Evolutionary conservation across 2,113 vertebrate genomes (phyloP).

Genomic region (Thalassoma bifasciatum): DNA sequence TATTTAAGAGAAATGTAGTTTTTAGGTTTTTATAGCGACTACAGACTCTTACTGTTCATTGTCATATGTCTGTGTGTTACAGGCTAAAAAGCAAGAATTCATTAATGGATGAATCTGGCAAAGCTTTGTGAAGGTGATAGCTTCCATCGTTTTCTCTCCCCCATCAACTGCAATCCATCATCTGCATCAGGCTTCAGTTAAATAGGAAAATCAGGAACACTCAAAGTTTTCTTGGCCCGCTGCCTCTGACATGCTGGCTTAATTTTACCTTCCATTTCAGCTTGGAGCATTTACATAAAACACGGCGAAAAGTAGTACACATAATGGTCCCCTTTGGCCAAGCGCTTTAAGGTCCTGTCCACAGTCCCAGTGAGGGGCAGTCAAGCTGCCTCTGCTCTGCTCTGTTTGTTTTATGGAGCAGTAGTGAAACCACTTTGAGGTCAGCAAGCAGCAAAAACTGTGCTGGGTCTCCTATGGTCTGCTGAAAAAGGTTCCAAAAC

Average conservation of each 20-base stretch:
- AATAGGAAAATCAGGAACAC: conserved; percentile 60
- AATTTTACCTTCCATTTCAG: conserved; percentile 69
- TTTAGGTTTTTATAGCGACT: background rate
- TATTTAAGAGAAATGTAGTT: conserved; percentile 20
- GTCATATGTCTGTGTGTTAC: conserved; percentile 46
- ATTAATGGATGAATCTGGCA: conserved; percentile 59
- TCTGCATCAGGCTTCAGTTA: conserved; percentile 49
- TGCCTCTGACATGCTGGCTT: conserved; percentile 72
- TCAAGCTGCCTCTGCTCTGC: conserved; percentile 81
- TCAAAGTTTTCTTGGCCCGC: conserved; percentile 71
- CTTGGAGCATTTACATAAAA: conserved; percentile 69
- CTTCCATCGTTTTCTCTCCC: conserved; percentile 29
- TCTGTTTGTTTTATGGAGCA: conserved; percentile 83
- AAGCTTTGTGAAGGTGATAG: conserved; percentile 52
- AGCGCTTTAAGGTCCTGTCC: conserved; percentile 74
- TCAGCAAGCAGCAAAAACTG: conserved; percentile 70
- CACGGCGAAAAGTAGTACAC: conserved; percentile 58
- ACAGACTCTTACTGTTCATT: conserved; percentile 17
- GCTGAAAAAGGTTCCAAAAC: conserved; percentile 54
- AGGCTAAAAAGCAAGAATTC: conserved; percentile 44
- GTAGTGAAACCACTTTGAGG: conserved; percentile 71
- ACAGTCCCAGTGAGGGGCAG: conserved; percentile 72
- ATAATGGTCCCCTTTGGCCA: conserved; percentile 75
- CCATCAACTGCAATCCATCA: conserved; percentile 62
- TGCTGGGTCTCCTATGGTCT: conserved; percentile 68